A percentile compares a stretch with the other conserved stretches of the same genome.
Evolutionary conservation across 2,888 invertebrate species (phyloP).

Genomic region (Hedya salicella): DNA sequence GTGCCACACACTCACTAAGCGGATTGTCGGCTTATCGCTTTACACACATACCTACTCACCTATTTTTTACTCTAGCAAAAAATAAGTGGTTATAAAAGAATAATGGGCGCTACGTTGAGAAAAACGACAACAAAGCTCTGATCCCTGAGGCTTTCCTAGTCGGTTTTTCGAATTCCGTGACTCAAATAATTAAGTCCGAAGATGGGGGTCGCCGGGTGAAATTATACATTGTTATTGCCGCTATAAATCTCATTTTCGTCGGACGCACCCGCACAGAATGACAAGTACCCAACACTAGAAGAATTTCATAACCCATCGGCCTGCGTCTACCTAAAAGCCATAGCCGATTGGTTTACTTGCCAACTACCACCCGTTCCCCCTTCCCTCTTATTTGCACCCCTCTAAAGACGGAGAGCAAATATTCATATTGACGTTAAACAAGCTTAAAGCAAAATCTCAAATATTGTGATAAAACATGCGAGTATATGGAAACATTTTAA

Average conservation of each 20-base stretch:
- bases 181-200: constrained; percentile 82
- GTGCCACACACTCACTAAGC: constrained; percentile 74
- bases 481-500: constrained; percentile 27
- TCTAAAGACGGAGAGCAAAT: constrained; percentile 39
- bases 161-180: constrained; percentile 82
- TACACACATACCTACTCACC: constrained; percentile 71
- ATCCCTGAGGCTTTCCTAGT: constrained; percentile 76
- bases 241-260: constrained; percentile 80
- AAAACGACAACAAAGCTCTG: constrained; percentile 75
- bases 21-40: constrained; percentile 81
- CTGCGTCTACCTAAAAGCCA: constrained; percentile 36
- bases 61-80: constrained; percentile 76
- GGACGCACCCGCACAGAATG: constrained; percentile 73
- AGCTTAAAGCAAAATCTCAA: constrained; percentile 30
- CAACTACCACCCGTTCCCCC: constrained; percentile 27
- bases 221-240: constrained; percentile 82
- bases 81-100: constrained; percentile 69
- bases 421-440: constrained; percentile 36
- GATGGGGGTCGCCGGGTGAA: constrained; percentile 74
- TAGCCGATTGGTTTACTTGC: constrained; percentile 29
- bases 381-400: constrained; percentile 39
- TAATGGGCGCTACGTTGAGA: constrained; percentile 62
- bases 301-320: constrained; percentile 59
- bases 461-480: constrained; percentile 39
- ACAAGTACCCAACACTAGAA: constrained; percentile 61